phyloP scores from a whole-genome alignment of 2,888 invertebrate species.

The Chymomyza caudatula region DNA sequence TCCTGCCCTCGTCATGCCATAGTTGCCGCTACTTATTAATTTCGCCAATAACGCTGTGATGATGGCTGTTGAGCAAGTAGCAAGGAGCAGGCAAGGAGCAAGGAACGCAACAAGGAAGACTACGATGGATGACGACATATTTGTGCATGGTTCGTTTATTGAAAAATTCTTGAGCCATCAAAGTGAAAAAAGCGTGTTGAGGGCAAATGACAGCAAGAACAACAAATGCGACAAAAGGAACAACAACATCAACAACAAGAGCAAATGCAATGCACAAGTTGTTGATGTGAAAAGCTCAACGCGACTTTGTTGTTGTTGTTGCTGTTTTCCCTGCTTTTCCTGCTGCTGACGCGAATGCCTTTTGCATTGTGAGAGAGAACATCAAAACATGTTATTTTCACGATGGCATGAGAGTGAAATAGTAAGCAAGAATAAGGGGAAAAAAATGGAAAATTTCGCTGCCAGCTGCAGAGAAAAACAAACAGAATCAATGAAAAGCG shows the following conservation, averaged over 20 bases:
- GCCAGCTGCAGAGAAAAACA: not conserved
- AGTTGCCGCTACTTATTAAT: conserved; percentile 45
- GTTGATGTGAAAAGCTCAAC: not conserved
- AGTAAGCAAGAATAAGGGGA: not conserved
- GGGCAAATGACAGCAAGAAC: conserved; percentile 16
- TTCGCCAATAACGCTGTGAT: conserved; percentile 23
- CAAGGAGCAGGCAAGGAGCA: not conserved
- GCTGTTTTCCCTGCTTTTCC: not conserved
- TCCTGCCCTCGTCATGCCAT: conserved; percentile 1
- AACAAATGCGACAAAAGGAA: not conserved
- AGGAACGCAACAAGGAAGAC: not conserved
- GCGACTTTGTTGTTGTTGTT: not conserved
- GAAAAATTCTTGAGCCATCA: conserved; percentile 54
- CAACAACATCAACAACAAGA: not conserved
- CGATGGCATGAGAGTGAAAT: not conserved
- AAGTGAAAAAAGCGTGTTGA: conserved; percentile 15
- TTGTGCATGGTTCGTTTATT: conserved; percentile 56
- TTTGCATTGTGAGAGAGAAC: not conserved
- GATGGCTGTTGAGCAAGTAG: not conserved
- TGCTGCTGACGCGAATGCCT: not conserved
- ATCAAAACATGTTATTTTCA: conserved; percentile 3
- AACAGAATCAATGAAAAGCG: not conserved
- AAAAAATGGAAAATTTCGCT: not conserved
- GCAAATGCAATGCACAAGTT: conserved; percentile 10
- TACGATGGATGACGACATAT: not conserved